Conservation (phyloP, 2,113 vertebrate species). For the Pollimyrus isidori region DNA sequence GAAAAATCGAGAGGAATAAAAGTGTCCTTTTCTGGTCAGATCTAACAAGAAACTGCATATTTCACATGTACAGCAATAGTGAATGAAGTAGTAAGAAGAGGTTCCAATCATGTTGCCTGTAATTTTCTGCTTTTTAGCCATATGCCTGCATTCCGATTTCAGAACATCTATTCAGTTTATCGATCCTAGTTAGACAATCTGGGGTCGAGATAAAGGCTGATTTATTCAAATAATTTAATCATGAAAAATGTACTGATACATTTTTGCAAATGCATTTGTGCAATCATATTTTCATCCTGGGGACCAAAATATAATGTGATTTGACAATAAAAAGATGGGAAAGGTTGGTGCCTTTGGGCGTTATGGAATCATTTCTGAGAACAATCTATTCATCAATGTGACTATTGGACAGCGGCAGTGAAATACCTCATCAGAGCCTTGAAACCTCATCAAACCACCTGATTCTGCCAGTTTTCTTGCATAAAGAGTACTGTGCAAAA, state of each 20-base stretch:
- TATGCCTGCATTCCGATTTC: conserved; percentile 80
- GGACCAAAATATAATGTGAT: conserved; percentile 99
- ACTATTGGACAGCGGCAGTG: conserved; percentile 80
- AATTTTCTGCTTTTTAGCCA: conserved; percentile 87
- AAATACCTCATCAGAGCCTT: conserved; percentile 65
- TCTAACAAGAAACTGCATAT: neutral
- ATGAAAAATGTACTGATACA: conserved; percentile 92
- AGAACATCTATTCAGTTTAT: conserved; percentile 83
- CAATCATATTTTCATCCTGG: conserved; percentile 97
- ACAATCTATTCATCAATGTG: conserved; percentile 99
- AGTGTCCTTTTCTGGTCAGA: no score
- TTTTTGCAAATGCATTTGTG: conserved; percentile 94
- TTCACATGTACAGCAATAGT: neutral
- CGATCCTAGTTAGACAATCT: conserved; percentile 86
- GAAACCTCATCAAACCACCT: conserved; percentile 56
- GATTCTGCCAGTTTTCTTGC: neutral
- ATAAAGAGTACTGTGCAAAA: neutral
- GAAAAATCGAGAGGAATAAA: no score
- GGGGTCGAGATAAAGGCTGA: conserved; percentile 76
- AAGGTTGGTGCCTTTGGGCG: conserved; percentile 87
- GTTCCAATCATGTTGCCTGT: conserved; percentile 79
- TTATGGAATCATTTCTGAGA: conserved; percentile 99
- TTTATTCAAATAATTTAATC: conserved; percentile 98
- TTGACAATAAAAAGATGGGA: conserved; percentile 79
- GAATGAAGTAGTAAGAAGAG: conserved; percentile 35